These are phyloP conservation scores for Drosophila lowei DNA, from an alignment of 1,140 invertebrate genomes.

Conservation along the genomic window DNA sequence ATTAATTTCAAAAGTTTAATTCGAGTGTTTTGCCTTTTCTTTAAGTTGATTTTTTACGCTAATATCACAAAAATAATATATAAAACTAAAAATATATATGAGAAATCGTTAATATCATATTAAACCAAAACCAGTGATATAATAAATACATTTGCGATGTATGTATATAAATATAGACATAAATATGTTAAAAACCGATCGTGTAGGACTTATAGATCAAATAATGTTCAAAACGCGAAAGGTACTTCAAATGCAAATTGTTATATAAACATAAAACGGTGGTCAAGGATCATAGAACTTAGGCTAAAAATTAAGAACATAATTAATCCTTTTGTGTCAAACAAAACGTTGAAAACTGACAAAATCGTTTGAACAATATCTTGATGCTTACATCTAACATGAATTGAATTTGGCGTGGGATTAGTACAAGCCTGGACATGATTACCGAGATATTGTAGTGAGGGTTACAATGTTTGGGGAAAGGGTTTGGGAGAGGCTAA, in stretches of 20 bases:
- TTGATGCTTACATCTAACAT: conserved; percentile 54
- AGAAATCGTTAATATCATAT: conserved; percentile 66
- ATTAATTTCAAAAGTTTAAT: conserved; percentile 79
- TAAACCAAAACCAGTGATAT: conserved; percentile 66
- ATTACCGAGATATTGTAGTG: conserved; percentile 26
- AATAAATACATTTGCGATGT: conserved; percentile 41
- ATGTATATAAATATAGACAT: conserved; percentile 31
- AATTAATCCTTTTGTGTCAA: conserved; percentile 42
- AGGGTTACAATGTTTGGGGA: conserved; percentile 47
- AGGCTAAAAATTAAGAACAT: conserved; percentile 28
- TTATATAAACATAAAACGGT: conserved; percentile 49
- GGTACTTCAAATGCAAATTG: conserved; percentile 40
- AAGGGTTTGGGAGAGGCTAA: conserved; percentile 46
- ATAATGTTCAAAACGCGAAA: conserved; percentile 25
- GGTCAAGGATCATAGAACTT: conserved; percentile 42
- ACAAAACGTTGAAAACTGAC: conserved; percentile 35
- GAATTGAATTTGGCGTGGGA: conserved; percentile 43
- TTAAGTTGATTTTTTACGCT: conserved; percentile 71
- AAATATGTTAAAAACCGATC: conserved; percentile 43
- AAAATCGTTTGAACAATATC: conserved; percentile 49
- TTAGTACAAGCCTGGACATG: conserved; percentile 1
- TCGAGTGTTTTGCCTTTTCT: conserved; percentile 70
- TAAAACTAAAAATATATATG: conserved; percentile 65
- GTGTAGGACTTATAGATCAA: conserved; percentile 26
- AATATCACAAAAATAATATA: conserved; percentile 82